phyloP scores from a whole-genome alignment of 2,113 vertebrate species.

The Microtus richardsoni region DNA sequence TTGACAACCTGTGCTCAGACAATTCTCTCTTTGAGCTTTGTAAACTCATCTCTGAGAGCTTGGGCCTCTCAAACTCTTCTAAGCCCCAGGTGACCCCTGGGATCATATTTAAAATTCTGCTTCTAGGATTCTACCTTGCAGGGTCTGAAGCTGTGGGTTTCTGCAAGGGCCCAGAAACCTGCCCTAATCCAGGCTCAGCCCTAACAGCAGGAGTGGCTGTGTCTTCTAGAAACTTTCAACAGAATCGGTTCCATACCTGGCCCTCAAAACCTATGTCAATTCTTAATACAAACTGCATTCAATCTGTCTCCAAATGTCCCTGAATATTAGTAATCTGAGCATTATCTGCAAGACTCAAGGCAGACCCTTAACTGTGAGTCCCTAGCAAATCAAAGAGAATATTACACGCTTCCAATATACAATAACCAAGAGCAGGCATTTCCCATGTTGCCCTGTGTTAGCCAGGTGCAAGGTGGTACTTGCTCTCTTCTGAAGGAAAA shows the following conservation, averaged over 20 bases:
- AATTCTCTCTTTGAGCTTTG: background rate
- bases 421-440: background rate
- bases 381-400: background rate
- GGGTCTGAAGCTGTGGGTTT: background rate
- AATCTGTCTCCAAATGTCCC: background rate
- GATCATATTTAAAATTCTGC: background rate
- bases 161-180: background rate
- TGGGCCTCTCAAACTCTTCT: conserved; percentile 3
- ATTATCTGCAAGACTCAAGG: background rate
- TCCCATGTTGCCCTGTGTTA: background rate
- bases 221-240: background rate
- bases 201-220: background rate
- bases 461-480: background rate
- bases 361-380: background rate
- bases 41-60: background rate
- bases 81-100: background rate
- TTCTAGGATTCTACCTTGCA: background rate
- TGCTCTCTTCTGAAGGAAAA: background rate
- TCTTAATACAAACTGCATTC: too few species aligned
- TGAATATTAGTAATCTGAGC: background rate
- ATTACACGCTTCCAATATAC: background rate
- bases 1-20: background rate
- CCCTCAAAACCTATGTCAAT: background rate
- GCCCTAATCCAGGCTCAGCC: background rate
- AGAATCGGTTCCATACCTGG: background rate